Percentiles rank a stretch among this genome's conserved stretches.
Evolutionary conservation across 2,797 vertebrate genomes (phyloP).

Genomic region (Coreius guichenoti): DNA sequence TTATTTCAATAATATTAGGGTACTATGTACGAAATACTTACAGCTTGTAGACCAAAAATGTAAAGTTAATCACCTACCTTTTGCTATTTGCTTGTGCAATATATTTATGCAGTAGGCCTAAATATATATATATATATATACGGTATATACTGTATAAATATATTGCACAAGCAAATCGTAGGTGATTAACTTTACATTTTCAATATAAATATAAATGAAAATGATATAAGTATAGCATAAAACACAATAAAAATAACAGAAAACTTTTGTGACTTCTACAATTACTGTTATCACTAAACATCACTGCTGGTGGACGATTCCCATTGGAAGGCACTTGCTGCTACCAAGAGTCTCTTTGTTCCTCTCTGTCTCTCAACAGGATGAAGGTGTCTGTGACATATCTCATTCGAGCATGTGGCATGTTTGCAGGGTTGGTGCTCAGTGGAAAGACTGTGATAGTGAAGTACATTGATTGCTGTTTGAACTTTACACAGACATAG

Average conservation of each 20-base stretch:
- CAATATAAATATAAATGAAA: background rate
- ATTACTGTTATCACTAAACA: background rate
- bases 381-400: background rate
- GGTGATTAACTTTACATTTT: background rate
- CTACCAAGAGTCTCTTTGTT: background rate
- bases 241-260: background rate
- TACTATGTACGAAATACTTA: background rate
- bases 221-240: background rate
- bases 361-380: background rate
- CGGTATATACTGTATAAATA: no score
- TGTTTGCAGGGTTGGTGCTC: background rate
- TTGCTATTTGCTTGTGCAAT: background rate
- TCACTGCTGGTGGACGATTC: background rate
- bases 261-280: background rate
- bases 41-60: background rate
- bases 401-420: background rate
- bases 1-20: background rate
- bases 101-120: no score
- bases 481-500: slow-evolving; percentile 1
- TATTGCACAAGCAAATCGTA: background rate
- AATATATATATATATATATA: no score
- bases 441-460: background rate
- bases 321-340: background rate
- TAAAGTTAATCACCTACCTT: background rate
- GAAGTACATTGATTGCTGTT: slow-evolving; percentile 6